These are phyloP conservation scores for Crotalus helleri DNA, from an alignment of 2,113 vertebrate species.

Conservation along the genomic window DNA sequence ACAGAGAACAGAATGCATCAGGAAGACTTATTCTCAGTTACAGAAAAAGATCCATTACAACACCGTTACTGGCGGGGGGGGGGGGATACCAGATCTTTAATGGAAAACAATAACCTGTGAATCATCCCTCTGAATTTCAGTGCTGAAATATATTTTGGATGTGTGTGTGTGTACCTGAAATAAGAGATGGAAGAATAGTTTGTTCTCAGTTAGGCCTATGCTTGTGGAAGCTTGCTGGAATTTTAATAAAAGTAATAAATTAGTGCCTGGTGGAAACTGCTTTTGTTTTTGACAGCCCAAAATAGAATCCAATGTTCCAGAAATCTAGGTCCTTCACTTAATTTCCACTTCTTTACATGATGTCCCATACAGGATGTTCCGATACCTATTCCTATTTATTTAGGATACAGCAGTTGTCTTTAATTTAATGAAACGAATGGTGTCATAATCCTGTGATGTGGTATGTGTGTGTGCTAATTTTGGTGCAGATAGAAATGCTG, in stretches of 20 bases:
- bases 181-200: neutral
- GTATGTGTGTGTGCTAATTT: neutral
- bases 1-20: neutral
- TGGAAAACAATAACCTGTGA: neutral
- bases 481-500: neutral
- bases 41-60: neutral
- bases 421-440: slow-evolving; percentile 34
- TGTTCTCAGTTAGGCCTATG: neutral
- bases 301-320: slow-evolving; percentile 20
- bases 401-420: slow-evolving; percentile 1
- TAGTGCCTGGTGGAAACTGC: slow-evolving; percentile 1
- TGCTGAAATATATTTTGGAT: neutral
- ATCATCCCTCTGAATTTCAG: neutral
- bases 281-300: slow-evolving; percentile 13
- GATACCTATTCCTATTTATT: slow-evolving; percentile 37
- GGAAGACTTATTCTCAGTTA: neutral
- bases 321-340: slow-evolving; percentile 36
- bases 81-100: neutral
- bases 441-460: neutral
- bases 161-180: neutral
- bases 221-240: neutral
- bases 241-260: slow-evolving; percentile 10
- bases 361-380: slow-evolving; percentile 52
- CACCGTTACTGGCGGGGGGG: neutral
- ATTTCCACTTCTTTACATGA: slow-evolving; percentile 40